Conservation (phyloP, 2,113 vertebrate species). For the Hepsetus odoe region DNA sequence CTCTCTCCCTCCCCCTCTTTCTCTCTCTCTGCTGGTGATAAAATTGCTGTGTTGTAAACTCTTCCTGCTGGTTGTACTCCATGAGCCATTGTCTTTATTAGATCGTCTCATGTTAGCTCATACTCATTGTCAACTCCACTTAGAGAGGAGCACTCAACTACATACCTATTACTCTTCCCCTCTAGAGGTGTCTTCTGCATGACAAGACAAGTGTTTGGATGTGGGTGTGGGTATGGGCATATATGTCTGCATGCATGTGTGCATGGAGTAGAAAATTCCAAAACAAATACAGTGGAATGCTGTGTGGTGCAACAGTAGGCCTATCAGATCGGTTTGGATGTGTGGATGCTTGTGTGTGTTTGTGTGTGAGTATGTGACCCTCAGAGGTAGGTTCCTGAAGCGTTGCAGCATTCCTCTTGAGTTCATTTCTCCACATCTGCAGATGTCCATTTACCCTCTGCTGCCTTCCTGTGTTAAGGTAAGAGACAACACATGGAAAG, state of each 20-base stretch:
- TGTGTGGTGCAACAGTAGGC: slow-evolving; percentile 33
- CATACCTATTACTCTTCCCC: slow-evolving; percentile 39
- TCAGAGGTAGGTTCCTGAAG: slow-evolving; percentile 21
- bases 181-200: slow-evolving; percentile 48
- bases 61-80: background rate
- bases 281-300: slow-evolving; percentile 26
- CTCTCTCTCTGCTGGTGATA: background rate
- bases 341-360: slow-evolving; percentile 6
- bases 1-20: too few relatives aligned
- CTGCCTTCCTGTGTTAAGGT: slow-evolving; percentile 12
- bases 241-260: slow-evolving; percentile 35
- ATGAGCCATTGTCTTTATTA: background rate
- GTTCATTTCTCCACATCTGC: background rate
- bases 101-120: background rate
- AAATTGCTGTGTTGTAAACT: background rate
- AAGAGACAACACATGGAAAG: slow-evolving; percentile 1
- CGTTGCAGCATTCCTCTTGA: background rate
- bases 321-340: slow-evolving; percentile 25
- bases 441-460: background rate
- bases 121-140: background rate
- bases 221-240: slow-evolving; percentile 12
- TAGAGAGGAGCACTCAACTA: slow-evolving; percentile 36
- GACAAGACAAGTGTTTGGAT: slow-evolving; percentile 58
- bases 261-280: background rate
- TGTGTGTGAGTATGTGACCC: slow-evolving; percentile 25